Conservation (phyloP, 2,888 invertebrate genomes). For the Aspidiotus destructor region DNA sequence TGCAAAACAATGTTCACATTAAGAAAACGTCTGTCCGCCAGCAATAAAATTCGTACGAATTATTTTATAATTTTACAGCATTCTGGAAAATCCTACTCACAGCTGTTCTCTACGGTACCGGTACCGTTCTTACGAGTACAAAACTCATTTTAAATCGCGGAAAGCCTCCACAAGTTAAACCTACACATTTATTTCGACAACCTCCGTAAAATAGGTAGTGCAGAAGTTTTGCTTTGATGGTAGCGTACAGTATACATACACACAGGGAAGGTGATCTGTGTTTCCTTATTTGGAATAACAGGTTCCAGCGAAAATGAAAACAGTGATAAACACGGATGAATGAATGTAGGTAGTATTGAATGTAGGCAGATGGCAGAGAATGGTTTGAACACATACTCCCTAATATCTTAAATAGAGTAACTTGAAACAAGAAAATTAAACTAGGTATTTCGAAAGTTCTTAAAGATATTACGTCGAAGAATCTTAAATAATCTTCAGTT, state of each 20-base stretch:
- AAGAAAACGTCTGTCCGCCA: no score
- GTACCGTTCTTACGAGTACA: no score
- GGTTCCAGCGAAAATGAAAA: conserved; percentile 4
- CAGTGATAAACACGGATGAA: conserved; percentile 2
- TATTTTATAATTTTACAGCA: no score
- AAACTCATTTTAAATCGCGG: not conserved
- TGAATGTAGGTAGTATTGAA: not conserved
- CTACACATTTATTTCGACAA: not conserved
- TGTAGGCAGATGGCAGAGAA: not conserved
- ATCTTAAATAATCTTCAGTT: no score
- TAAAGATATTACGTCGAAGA: not conserved
- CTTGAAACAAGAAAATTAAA: conserved; percentile 4
- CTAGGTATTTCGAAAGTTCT: not conserved
- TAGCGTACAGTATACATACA: no score
- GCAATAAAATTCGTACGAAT: no score
- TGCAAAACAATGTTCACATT: no score
- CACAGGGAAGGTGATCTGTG: not conserved
- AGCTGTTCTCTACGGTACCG: not conserved
- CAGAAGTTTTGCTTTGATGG: not conserved
- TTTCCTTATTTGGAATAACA: conserved; percentile 1
- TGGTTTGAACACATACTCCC: not conserved
- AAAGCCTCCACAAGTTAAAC: not conserved
- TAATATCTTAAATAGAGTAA: not conserved
- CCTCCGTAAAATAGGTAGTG: conserved; percentile 1
- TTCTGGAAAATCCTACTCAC: not conserved